phyloP scores from a whole-genome alignment of 1,140 invertebrate species.

The Hesperophylax magnus region DNA sequence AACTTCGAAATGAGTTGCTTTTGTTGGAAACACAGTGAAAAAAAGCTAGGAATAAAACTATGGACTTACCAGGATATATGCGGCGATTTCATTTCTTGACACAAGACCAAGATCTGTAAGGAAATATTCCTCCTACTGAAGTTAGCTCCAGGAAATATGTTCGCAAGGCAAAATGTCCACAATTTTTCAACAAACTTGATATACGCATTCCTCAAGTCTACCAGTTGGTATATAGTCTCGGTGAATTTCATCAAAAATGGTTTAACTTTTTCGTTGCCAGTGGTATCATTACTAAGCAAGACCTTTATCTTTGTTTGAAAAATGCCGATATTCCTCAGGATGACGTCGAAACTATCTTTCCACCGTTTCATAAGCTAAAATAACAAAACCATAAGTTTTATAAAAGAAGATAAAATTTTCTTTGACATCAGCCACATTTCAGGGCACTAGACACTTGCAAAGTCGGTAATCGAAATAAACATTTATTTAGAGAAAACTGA shows the following conservation, averaged over 20 bases:
- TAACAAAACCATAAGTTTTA: neutral
- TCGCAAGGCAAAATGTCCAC: constrained; percentile 70
- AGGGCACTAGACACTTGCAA: too few species aligned
- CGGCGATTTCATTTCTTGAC: constrained; percentile 56
- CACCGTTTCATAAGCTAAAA: constrained; percentile 40
- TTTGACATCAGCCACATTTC: too few species aligned
- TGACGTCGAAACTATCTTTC: constrained; percentile 46
- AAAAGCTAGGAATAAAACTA: too few species aligned
- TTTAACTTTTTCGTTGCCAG: neutral
- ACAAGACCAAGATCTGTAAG: constrained; percentile 71
- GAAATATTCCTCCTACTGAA: constrained; percentile 77
- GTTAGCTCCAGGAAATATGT: constrained; percentile 79
- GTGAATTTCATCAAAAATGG: constrained; percentile 59
- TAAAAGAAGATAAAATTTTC: too few species aligned
- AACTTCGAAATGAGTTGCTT: too few species aligned
- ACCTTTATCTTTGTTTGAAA: constrained; percentile 11
- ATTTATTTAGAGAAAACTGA: too few species aligned
- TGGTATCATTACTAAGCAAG: neutral
- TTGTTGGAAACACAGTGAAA: too few species aligned
- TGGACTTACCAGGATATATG: constrained; percentile 42
- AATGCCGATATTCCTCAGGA: constrained; percentile 39
- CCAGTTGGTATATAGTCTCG: constrained; percentile 62
- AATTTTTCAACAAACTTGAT: constrained; percentile 68
- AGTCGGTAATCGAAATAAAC: too few species aligned
- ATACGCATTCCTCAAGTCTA: constrained; percentile 47